Evolutionary conservation across 2,113 vertebrate genomes (phyloP).

Genomic region (Caloenas nicobarica): DNA sequence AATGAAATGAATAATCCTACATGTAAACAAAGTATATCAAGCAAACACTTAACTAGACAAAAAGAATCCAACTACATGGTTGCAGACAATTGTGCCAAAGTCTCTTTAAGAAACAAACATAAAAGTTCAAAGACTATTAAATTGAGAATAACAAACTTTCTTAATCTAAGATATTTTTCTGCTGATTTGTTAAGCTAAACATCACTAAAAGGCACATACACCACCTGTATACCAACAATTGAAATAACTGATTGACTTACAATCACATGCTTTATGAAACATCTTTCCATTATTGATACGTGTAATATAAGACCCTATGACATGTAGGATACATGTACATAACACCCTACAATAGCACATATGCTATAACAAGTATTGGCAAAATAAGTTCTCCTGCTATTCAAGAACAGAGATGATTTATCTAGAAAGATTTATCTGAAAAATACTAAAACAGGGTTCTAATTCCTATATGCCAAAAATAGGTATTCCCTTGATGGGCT

Average conservation of each 20-base stretch:
- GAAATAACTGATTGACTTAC: neutral
- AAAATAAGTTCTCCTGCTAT: neutral
- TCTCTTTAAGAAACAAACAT: neutral
- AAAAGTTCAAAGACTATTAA: neutral
- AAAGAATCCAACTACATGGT: neutral
- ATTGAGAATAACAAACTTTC: neutral
- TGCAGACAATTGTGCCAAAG: neutral
- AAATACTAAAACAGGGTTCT: neutral
- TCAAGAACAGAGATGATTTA: neutral
- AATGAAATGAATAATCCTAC: neutral
- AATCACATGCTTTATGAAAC: neutral
- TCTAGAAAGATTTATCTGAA: neutral
- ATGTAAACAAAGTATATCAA: neutral
- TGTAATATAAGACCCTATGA: rapidly evolving
- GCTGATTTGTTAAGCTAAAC: neutral
- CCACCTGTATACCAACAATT: rapidly evolving
- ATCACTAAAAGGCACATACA: neutral
- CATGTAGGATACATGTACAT: rapidly evolving
- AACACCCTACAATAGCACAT: neutral
- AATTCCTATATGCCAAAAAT: neutral
- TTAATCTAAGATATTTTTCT: neutral
- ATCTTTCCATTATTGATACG: rapidly evolving
- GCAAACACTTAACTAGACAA: neutral
- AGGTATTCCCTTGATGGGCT: rapidly evolving
- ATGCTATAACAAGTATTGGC: neutral